Evolutionary conservation across 2,888 invertebrate genomes (phyloP), one percentile per base, ranked within the genome.

Genomic region (Ophraella communa): DNA sequence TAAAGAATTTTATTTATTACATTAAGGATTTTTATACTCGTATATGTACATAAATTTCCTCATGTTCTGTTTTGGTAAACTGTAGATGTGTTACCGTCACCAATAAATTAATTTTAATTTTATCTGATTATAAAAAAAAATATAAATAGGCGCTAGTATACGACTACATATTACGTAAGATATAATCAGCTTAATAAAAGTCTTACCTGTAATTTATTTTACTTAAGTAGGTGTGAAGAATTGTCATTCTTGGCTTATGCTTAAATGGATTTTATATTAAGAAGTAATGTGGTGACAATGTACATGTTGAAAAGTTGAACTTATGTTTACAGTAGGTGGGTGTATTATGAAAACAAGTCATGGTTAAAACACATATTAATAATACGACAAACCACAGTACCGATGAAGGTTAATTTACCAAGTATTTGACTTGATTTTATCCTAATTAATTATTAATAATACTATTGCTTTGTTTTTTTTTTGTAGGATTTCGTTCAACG

Each of bases 401-500:
- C n/a, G n/a, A n/a, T n/a, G n/a, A n/a, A n/a, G n/a, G n/a, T 30
- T 30, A 30, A 10, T 30, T 30, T 30, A 30, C n/a, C n/a, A n/a
- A n/a, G n/a, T n/a, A n/a, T n/a, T n/a, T n/a, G n/a, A n/a, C n/a
- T n/a, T n/a, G n/a, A n/a, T n/a, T n/a, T n/a, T n/a, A n/a, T n/a
- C n/a, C n/a, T n/a, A n/a, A n/a, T n/a, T n/a, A n/a, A n/a, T n/a
- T n/a, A n/a, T n/a, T n/a, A n/a, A n/a, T n/a, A n/a, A n/a, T n/a
- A n/a, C n/a, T n/a, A n/a, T n/a, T n/a, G n/a, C n/a, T 11, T 8
- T 11, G 11, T 30, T 30, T 2, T 1, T 58, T 68, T 59, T 58
- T 69, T 72, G 57, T 62, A 75, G 74, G 74, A 69, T 72, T 72
- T 65, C 68, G 69, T 71, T 65, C 70, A 70, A 61, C 70, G 71